Conservation (phyloP, 2,797 vertebrate genomes). For the Etheostoma perlongum region DNA sequence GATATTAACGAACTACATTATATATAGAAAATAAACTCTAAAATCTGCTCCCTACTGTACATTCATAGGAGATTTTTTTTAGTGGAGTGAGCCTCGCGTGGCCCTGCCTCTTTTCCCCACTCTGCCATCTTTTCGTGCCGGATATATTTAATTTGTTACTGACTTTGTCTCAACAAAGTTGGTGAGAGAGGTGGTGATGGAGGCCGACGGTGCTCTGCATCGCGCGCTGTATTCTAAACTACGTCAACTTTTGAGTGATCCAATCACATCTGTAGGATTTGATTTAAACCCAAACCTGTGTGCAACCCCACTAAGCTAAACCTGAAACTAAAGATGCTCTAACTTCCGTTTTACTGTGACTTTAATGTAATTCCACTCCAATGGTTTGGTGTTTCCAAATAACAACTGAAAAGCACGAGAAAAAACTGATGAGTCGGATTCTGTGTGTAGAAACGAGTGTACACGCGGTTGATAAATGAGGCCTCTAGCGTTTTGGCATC, state of each 20-base stretch:
- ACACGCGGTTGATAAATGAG: constrained; percentile 43
- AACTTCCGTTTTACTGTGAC: neutral
- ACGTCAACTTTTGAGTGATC: neutral
- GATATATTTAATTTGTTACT: no score
- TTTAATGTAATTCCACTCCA: neutral
- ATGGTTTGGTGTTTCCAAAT: neutral
- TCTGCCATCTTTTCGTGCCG: no score
- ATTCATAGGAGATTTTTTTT: no score
- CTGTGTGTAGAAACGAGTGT: neutral
- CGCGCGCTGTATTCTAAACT: neutral
- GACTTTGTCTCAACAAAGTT: no score
- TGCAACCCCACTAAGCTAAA: neutral
- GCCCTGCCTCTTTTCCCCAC: no score
- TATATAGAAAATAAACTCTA: neutral
- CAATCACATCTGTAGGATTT: neutral
- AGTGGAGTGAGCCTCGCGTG: no score
- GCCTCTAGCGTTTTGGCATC: constrained; percentile 65
- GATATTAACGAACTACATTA: neutral
- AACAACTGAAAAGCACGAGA: neutral
- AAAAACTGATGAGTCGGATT: neutral
- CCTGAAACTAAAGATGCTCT: neutral
- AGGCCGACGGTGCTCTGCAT: neutral
- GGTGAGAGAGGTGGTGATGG: neutral
- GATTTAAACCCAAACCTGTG: neutral
- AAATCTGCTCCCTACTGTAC: no score